Conservation (phyloP, 2,888 invertebrate species). For the Tupiocoris notatus region DNA sequence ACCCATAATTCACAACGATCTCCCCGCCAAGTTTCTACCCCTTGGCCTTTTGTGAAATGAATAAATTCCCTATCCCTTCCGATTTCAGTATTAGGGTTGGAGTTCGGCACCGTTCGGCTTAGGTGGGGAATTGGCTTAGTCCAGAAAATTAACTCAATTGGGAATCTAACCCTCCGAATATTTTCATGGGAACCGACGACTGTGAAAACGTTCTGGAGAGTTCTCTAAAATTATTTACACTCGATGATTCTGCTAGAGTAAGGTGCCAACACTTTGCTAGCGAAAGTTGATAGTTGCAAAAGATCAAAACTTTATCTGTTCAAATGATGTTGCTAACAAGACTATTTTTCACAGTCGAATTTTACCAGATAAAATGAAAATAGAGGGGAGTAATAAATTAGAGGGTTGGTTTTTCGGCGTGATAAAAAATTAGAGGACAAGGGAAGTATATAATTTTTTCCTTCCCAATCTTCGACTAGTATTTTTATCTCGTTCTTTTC, state of each 20-base stretch:
- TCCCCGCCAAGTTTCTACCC: background rate
- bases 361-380: background rate
- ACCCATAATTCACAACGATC: slow-evolving; percentile 42
- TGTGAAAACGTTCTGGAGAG: no score
- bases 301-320: no score
- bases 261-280: no score
- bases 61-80: slow-evolving; percentile 38
- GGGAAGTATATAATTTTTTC: background rate
- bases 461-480: background rate
- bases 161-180: no score
- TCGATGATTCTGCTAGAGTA: no score
- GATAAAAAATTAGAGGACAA: background rate
- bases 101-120: no score
- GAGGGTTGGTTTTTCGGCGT: background rate
- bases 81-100: background rate
- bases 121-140: background rate
- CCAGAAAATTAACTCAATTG: background rate
- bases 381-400: background rate
- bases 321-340: no score
- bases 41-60: slow-evolving; percentile 35
- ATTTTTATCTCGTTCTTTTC: background rate
- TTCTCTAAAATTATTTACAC: no score
- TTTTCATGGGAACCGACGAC: no score
- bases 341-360: background rate
- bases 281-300: no score